Percentiles rank a stretch among this genome's conserved stretches.
phyloP scores from a whole-genome alignment of 2,888 invertebrate genomes.

The Nephrotoma flavescens region DNA sequence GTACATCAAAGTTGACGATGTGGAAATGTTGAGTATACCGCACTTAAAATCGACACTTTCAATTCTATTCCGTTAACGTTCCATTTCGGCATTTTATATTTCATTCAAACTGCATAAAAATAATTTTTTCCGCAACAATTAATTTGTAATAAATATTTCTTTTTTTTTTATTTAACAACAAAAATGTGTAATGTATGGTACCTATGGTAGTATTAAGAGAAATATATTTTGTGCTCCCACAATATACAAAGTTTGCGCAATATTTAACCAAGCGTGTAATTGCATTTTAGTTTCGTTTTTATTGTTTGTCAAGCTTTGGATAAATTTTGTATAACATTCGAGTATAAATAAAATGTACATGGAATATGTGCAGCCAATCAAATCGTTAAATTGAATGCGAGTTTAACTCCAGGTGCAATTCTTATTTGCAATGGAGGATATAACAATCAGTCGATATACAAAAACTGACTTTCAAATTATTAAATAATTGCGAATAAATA shows the following conservation, averaged over 20 bases:
- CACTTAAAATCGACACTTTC: constrained; percentile 1
- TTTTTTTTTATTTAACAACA: not conserved
- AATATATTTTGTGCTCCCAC: not conserved
- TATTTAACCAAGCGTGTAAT: not conserved
- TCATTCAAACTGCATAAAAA: not conserved
- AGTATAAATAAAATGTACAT: not conserved
- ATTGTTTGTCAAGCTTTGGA: not conserved
- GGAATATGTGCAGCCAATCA: not conserved
- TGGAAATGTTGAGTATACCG: constrained; percentile 2
- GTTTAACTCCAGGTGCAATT: not conserved
- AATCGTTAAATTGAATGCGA: not conserved
- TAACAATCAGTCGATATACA: not conserved
- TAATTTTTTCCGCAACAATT: not conserved
- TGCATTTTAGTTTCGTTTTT: not conserved
- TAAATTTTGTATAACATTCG: not conserved
- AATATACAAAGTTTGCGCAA: not conserved
- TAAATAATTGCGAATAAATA: not conserved
- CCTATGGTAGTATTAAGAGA: not conserved
- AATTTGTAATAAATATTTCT: not conserved
- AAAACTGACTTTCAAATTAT: not conserved
- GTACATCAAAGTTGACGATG: not conserved
- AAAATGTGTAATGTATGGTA: not conserved
- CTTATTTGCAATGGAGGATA: not conserved
- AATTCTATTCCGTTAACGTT: not conserved
- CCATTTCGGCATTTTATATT: not conserved